phyloP scores from a whole-genome alignment of 2,113 vertebrate genomes.

The Pseudolaguvia tuberculata region DNA sequence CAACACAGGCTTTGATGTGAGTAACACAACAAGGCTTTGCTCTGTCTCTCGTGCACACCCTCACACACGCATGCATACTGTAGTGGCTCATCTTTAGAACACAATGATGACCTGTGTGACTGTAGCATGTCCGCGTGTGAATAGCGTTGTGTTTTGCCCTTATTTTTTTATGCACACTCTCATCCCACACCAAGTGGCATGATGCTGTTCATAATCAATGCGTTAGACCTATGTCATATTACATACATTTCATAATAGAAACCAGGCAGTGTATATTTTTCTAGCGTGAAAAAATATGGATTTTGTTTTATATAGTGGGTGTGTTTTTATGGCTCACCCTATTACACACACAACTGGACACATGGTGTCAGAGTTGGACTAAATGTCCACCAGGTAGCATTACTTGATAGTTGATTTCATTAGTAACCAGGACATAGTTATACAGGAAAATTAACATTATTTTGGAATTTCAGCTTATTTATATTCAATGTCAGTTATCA shows the following conservation, averaged over 20 bases:
- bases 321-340: background rate
- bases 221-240: background rate
- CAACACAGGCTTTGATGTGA: slow-evolving; percentile 99
- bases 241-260: background rate
- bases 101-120: slow-evolving; percentile 64
- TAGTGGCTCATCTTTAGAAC: slow-evolving; percentile 30
- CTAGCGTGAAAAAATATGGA: background rate
- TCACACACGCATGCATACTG: slow-evolving; percentile 26
- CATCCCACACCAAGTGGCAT: slow-evolving; percentile 30
- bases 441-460: no score
- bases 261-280: background rate
- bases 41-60: slow-evolving; percentile 31
- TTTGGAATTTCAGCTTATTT: background rate
- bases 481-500: background rate
- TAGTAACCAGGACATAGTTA: no score
- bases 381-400: no score
- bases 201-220: background rate
- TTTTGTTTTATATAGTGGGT: background rate
- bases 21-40: slow-evolving; percentile 61
- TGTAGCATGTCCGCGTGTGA: slow-evolving; percentile 56
- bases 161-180: slow-evolving; percentile 19
- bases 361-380: slow-evolving; percentile 30
- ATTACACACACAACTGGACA: background rate
- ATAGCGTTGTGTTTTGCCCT: slow-evolving; percentile 56
- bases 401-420: no score